Evolutionary conservation across 2,888 invertebrate species (phyloP).

Genomic region (Thymelicus lineola): DNA sequence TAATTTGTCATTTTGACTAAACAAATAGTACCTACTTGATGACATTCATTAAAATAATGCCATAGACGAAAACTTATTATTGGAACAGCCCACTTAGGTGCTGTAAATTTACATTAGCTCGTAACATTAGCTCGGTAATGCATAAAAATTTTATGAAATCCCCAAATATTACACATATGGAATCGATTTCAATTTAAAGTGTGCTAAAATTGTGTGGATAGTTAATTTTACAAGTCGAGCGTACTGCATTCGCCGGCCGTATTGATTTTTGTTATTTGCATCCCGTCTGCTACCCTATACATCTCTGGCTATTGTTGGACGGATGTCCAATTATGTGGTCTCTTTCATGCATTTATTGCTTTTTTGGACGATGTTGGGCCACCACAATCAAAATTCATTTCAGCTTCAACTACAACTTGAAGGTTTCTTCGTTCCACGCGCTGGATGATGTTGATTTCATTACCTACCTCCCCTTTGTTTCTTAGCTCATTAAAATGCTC

Average conservation of each 20-base stretch:
- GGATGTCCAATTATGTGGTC: conserved; percentile 63
- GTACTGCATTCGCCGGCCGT: conserved; percentile 68
- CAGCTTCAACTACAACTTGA: neutral
- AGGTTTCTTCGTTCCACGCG: neutral
- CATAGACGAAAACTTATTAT: too few species aligned
- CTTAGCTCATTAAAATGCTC: conserved; percentile 26
- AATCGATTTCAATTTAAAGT: conserved; percentile 47
- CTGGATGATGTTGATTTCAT: conserved; percentile 24
- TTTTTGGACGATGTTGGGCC: conserved; percentile 43
- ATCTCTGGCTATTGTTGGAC: conserved; percentile 77
- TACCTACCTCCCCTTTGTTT: conserved; percentile 23
- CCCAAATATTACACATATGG: conserved; percentile 8
- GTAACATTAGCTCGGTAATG: neutral
- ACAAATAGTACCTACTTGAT: neutral
- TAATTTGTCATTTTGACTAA: neutral
- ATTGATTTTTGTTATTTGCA: conserved; percentile 85
- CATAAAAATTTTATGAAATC: conserved; percentile 12
- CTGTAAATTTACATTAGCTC: too few species aligned
- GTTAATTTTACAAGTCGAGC: conserved; percentile 75
- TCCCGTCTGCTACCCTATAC: conserved; percentile 76
- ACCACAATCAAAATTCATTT: conserved; percentile 29
- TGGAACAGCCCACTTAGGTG: too few species aligned
- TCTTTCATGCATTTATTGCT: conserved; percentile 49
- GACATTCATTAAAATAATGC: too few species aligned
- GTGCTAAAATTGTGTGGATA: conserved; percentile 62